Evolutionary conservation across 2,113 vertebrate genomes (phyloP).

Genomic region (Propithecus coquereli): DNA sequence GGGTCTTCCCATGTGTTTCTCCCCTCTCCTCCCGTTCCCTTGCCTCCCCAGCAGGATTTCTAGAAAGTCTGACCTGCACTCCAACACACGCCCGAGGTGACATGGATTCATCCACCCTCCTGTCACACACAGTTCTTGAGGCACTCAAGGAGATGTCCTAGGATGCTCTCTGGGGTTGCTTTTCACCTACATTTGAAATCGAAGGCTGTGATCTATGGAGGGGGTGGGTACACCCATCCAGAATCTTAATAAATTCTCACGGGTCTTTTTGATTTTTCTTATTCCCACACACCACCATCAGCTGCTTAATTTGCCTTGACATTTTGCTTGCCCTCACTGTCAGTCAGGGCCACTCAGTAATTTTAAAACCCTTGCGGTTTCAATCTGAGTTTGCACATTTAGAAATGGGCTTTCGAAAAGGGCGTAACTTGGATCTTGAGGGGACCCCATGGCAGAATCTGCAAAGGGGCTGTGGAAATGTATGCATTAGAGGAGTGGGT

Average conservation of each 20-base stretch:
- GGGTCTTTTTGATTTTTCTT: slow-evolving; percentile 17
- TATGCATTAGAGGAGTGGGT: background rate
- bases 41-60: background rate
- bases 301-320: slow-evolving; percentile 1
- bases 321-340: background rate
- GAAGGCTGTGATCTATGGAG: background rate
- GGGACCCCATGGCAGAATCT: background rate
- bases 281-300: background rate
- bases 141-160: background rate
- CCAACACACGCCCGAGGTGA: background rate
- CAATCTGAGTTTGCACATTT: background rate
- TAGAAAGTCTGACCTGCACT: slow-evolving; percentile 8
- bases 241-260: slow-evolving; percentile 13
- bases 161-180: background rate
- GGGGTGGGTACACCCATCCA: too few relatives aligned
- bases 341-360: slow-evolving; percentile 2
- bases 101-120: background rate
- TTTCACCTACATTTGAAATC: background rate
- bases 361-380: slow-evolving; percentile 41
- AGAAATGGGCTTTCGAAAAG: background rate
- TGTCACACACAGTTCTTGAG: background rate
- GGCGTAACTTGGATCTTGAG: background rate
- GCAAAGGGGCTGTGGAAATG: background rate
- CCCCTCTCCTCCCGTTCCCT: background rate
- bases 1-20: background rate